These are phyloP conservation scores for Phataginus tetradactyla DNA, from an alignment of 2,797 vertebrate species.

Conservation along the genomic window DNA sequence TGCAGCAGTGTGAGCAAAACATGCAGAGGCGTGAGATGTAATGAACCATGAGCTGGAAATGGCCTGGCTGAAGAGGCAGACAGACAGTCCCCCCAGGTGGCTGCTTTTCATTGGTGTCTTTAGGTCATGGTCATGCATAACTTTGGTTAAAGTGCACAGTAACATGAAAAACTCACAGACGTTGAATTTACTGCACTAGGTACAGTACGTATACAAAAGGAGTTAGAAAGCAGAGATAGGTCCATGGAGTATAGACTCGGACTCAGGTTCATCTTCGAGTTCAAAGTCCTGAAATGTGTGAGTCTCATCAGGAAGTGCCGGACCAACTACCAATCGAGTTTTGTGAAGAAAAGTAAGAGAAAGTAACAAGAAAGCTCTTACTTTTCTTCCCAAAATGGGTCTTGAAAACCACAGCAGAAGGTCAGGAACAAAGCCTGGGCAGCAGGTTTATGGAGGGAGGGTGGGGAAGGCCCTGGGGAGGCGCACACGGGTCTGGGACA, in stretches of 20 bases:
- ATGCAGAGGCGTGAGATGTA: fast-evolving
- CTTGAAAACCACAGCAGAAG: not conserved
- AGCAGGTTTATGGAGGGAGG: too few species aligned
- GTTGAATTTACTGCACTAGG: not conserved
- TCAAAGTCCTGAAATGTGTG: not conserved
- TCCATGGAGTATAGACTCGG: fast-evolving
- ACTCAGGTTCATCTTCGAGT: not conserved
- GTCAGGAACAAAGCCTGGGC: not conserved
- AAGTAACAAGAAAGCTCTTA: too few species aligned
- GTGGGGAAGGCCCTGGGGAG: not conserved
- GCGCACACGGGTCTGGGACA: not conserved
- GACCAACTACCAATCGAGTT: not conserved
- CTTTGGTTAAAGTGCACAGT: not conserved
- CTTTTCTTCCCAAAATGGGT: too few species aligned
- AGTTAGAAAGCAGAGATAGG: fast-evolving
- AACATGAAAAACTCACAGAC: not conserved
- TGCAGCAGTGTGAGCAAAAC: fast-evolving
- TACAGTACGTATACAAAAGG: fast-evolving
- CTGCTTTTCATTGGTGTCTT: not conserved
- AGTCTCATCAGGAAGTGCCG: not conserved
- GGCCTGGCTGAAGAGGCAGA: too few species aligned
- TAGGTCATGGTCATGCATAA: too few species aligned
- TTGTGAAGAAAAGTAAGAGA: too few species aligned
- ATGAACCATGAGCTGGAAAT: fast-evolving
- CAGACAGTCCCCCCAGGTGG: too few species aligned